Evolutionary conservation across 2,888 invertebrate genomes (phyloP).

Genomic region (Chymomyza caudatula): DNA sequence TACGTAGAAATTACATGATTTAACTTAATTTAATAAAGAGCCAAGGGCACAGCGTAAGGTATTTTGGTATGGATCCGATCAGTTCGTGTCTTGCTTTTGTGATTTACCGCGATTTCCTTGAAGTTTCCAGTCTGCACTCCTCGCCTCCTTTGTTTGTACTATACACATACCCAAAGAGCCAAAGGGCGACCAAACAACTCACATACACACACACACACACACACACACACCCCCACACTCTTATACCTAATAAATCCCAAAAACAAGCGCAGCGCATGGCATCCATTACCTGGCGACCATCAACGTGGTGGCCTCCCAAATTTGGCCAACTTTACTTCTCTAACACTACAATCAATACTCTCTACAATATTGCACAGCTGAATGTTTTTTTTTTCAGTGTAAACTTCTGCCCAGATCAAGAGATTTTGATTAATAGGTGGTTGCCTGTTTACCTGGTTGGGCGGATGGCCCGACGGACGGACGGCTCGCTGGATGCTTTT

Average conservation of each 20-base stretch:
- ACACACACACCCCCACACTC: conserved; percentile 33
- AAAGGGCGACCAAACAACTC: background rate
- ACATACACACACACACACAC: conserved; percentile 29
- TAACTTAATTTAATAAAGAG: conserved; percentile 72
- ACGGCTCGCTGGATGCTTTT: conserved; percentile 29
- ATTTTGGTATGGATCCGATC: conserved; percentile 21
- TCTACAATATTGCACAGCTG: background rate
- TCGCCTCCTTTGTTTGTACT: conserved; percentile 2
- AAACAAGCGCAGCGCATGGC: conserved; percentile 8
- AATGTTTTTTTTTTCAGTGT: conserved; percentile 61
- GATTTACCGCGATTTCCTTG: conserved; percentile 62
- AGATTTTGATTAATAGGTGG: conserved; percentile 70
- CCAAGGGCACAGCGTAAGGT: conserved; percentile 55
- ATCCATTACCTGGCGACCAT: conserved; percentile 45
- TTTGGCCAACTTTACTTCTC: conserved; percentile 57
- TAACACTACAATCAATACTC: conserved; percentile 17
- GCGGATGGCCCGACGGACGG: no score
- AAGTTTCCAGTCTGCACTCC: background rate
- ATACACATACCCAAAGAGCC: conserved; percentile 17
- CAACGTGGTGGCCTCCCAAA: conserved; percentile 66
- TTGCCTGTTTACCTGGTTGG: conserved; percentile 39
- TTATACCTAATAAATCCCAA: conserved; percentile 6
- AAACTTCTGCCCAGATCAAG: conserved; percentile 61
- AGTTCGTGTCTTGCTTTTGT: conserved; percentile 49
- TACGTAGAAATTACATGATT: conserved; percentile 71